These are phyloP conservation scores for Lasioglossum marginatum DNA, from an alignment of 2,888 invertebrate species.

Conservation along the genomic window DNA sequence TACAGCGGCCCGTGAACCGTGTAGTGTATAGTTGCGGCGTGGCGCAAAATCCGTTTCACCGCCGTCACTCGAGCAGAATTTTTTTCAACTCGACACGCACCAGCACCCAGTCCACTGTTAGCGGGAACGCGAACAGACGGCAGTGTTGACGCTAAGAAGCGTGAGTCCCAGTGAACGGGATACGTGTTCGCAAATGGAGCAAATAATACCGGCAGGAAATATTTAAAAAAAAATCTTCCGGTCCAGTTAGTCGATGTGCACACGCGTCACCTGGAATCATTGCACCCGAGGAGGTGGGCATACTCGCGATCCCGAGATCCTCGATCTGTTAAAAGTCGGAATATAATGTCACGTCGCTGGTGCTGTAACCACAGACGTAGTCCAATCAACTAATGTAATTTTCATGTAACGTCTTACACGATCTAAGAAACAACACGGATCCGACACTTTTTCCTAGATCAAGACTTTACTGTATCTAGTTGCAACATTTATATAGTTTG, in stretches of 20 bases:
- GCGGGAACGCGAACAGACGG: neutral
- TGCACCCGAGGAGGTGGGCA: neutral
- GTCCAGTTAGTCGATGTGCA: constrained; percentile 51
- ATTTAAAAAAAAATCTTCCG: constrained; percentile 44
- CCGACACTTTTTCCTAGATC: too few species aligned
- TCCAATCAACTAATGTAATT: too few species aligned
- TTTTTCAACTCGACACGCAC: constrained; percentile 46
- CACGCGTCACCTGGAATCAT: constrained; percentile 38
- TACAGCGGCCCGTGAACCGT: constrained; percentile 37
- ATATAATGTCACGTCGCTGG: neutral
- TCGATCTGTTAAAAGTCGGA: constrained; percentile 14
- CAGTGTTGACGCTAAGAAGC: constrained; percentile 30
- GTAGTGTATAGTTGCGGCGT: constrained; percentile 51
- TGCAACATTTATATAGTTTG: too few species aligned
- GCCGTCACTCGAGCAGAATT: constrained; percentile 38
- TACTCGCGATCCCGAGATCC: neutral
- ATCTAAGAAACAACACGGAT: too few species aligned
- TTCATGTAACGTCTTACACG: too few species aligned
- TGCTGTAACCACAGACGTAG: too few species aligned
- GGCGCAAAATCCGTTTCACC: constrained; percentile 47
- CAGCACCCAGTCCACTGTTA: constrained; percentile 16
- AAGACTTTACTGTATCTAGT: too few species aligned
- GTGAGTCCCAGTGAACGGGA: constrained; percentile 30
- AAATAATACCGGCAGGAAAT: constrained; percentile 49
- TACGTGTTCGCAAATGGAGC: constrained; percentile 55